Percentiles rank a stretch among this genome's conserved stretches.
These are phyloP conservation scores for Lasiurus borealis DNA, from an alignment of 2,113 vertebrate species.

Conservation along the genomic window DNA sequence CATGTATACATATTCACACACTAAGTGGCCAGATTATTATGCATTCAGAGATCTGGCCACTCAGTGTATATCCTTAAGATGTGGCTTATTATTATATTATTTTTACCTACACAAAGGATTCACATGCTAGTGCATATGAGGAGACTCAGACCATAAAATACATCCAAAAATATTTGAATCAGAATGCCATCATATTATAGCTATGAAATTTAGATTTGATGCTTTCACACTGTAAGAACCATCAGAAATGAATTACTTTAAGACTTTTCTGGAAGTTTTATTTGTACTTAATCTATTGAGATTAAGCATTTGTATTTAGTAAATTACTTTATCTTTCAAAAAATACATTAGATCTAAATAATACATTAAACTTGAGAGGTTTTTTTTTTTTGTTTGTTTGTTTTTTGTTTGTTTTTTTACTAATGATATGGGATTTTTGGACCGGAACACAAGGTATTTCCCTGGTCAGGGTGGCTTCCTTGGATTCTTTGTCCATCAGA, in stretches of 20 bases:
- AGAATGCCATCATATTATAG: neutral
- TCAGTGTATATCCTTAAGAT: neutral
- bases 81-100: neutral
- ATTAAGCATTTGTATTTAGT: slow-evolving; percentile 4
- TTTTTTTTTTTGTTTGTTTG: neutral
- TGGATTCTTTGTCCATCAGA: no score
- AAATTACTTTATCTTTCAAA: slow-evolving; percentile 38
- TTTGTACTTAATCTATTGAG: neutral
- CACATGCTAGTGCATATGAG: neutral
- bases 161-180: neutral
- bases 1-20: no score
- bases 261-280: neutral
- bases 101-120: slow-evolving; percentile 47
- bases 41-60: no score
- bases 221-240: neutral
- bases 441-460: no score
- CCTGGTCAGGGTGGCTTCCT: no score
- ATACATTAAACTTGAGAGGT: neutral
- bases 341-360: neutral
- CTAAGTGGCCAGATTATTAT: no score
- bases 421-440: no score
- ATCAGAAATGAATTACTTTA: neutral
- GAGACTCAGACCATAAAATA: slow-evolving; percentile 1
- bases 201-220: neutral
- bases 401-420: neutral